Evolutionary conservation across 2,797 vertebrate species (phyloP).

Genomic region (Sebastes itinus): DNA sequence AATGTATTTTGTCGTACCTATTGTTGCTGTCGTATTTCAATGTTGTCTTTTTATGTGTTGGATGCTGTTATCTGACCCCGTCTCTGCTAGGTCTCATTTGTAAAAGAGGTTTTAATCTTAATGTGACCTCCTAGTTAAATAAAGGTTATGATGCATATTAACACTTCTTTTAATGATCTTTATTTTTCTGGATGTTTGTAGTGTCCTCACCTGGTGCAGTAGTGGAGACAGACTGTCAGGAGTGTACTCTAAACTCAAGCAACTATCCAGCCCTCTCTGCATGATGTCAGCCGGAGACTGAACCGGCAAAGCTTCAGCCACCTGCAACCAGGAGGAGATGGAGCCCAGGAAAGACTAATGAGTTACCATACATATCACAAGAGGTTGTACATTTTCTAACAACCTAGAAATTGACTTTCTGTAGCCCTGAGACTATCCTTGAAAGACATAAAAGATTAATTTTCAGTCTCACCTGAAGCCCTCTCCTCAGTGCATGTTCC

Average conservation of each 20-base stretch:
- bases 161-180: neutral
- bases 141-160: neutral
- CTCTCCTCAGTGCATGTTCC: constrained; percentile 76
- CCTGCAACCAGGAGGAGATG: constrained; percentile 49
- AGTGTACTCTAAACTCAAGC: constrained; percentile 70
- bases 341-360: too few relatives aligned
- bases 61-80: too few relatives aligned
- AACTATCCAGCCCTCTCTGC: constrained; percentile 86
- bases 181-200: neutral
- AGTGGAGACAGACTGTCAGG: constrained; percentile 71
- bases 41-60: too few relatives aligned
- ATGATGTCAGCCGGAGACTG: constrained; percentile 76
- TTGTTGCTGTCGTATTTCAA: too few relatives aligned
- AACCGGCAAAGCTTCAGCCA: constrained; percentile 69
- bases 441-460: neutral
- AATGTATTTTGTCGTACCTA: too few relatives aligned
- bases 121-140: too few relatives aligned
- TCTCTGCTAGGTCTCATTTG: too few relatives aligned
- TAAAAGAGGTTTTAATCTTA: too few relatives aligned
- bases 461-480: constrained; percentile 67
- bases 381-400: neutral
- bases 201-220: constrained; percentile 70
- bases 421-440: neutral
- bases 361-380: neutral
- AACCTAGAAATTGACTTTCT: neutral